Evolutionary conservation across 2,797 vertebrate genomes (phyloP), one percentile per base, ranked within the genome.

Genomic region (Hyperoplus lanceolatus): DNA sequence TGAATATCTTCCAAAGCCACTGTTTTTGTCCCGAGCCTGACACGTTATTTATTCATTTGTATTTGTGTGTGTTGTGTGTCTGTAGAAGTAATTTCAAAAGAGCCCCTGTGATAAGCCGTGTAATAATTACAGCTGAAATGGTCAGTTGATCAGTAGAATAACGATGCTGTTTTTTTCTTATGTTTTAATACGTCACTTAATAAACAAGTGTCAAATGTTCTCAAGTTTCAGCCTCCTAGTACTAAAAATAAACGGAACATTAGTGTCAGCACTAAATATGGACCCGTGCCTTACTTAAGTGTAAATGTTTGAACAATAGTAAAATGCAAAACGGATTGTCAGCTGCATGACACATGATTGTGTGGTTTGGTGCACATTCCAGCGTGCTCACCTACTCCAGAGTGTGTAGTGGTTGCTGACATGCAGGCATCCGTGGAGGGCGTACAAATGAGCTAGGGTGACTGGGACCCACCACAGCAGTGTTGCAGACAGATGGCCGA

Each of bases 401-500:
- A 60, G 48, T 62, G 86, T 79, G 76, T 3, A 58, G 73, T 66
- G 14, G 75, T 55, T 67, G 75, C 65, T 71, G 87, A 81, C 82
- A 42, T 42, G 61, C 68, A 50, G 53, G 69, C 38, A 2, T 81
- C 67, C 62, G 70, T 56, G 13, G 75, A 48, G 57, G 79, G 84
- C 80, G 80, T 92, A 92, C 90, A 86, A 91, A 92, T 89, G 84
- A 93, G 82, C 73, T 12, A 1, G 43, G 41, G 85, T 79, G 85
- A 69, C 77, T 9, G 51, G 69, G 84, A 78, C 45, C 70, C 74
- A 60, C 62, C 65, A 39, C 63, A 53, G 75, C 73, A 55, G 82
- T 43, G 74, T 68, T 81, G 58, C 84, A 73, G 75, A 70, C 90
- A 89, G 75, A 87, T 76, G 78, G 81, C 78, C 71, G 81, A 75